Evolutionary conservation across 2,113 vertebrate species (phyloP).

Genomic region (Fregetta grallaria): DNA sequence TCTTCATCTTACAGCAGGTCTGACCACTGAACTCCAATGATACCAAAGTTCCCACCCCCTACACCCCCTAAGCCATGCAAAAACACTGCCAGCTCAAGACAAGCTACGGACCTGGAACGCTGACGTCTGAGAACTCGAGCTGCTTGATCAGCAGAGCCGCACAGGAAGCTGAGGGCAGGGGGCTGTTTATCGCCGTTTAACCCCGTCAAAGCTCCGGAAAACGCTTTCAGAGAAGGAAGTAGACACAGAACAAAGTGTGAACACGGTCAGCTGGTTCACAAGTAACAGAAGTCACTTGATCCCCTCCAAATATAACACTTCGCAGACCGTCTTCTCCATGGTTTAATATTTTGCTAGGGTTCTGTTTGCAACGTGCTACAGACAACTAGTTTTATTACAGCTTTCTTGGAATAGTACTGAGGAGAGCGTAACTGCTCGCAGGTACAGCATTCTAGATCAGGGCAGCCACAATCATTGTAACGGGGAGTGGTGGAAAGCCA

Average conservation of each 20-base stretch:
- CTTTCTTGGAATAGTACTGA: background rate
- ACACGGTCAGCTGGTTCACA: background rate
- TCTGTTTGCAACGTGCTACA: background rate
- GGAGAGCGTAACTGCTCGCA: background rate
- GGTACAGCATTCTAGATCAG: background rate
- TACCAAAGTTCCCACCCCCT: background rate
- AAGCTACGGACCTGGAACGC: too few relatives aligned
- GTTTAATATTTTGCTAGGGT: background rate
- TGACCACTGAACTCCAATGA: background rate
- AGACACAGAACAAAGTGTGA: background rate
- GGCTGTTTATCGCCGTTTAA: background rate
- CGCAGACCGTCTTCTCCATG: background rate
- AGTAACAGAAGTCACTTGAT: background rate
- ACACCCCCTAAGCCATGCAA: rapidly evolving
- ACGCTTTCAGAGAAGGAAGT: background rate
- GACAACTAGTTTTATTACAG: background rate
- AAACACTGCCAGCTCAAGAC: background rate
- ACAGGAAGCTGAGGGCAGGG: background rate
- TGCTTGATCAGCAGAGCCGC: background rate
- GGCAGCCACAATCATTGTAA: background rate
- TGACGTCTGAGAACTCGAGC: background rate
- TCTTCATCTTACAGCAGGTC: background rate
- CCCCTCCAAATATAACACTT: background rate
- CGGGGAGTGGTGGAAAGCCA: background rate
- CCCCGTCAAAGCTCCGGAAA: background rate